A percentile compares a stretch with the other conserved stretches of the same genome.
Evolutionary conservation across 2,113 vertebrate species (phyloP).

Genomic region (Grantiella picta): DNA sequence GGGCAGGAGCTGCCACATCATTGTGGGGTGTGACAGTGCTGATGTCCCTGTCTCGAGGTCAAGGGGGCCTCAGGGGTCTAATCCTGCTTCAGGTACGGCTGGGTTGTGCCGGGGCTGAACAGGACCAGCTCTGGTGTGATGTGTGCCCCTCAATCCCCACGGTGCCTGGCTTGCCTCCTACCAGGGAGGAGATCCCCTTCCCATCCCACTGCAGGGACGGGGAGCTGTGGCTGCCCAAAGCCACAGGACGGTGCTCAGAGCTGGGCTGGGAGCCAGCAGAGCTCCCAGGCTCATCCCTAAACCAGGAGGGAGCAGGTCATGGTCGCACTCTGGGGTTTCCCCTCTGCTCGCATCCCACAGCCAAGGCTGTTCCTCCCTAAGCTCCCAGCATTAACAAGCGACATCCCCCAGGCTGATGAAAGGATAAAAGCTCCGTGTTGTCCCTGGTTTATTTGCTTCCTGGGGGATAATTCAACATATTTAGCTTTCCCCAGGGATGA

Average conservation of each 20-base stretch:
- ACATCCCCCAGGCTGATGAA: not conserved
- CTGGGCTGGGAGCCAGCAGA: fast-evolving
- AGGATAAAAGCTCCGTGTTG: not conserved
- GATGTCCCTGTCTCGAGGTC: not conserved
- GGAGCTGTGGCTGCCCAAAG: fast-evolving
- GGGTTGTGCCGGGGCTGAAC: not conserved
- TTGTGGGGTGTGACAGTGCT: fast-evolving
- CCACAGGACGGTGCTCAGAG: not conserved
- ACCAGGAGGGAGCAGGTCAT: fast-evolving
- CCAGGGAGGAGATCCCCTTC: not conserved
- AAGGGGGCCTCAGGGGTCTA: not conserved
- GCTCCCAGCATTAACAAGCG: not conserved
- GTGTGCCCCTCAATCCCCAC: fast-evolving
- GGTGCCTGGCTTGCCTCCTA: not conserved
- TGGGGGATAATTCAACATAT: not conserved
- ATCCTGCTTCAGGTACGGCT: not conserved
- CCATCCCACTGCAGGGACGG: too few relatives aligned
- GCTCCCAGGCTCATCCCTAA: fast-evolving
- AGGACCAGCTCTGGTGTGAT: fast-evolving
- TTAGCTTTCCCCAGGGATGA: not conserved
- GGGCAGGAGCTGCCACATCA: not conserved
- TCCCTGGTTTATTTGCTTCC: not conserved
- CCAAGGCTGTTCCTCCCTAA: not conserved
- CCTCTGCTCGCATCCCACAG: fast-evolving
- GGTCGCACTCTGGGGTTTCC: fast-evolving